phyloP scores from a whole-genome alignment of 2,797 vertebrate genomes.

The Tamandua tetradactyla region DNA sequence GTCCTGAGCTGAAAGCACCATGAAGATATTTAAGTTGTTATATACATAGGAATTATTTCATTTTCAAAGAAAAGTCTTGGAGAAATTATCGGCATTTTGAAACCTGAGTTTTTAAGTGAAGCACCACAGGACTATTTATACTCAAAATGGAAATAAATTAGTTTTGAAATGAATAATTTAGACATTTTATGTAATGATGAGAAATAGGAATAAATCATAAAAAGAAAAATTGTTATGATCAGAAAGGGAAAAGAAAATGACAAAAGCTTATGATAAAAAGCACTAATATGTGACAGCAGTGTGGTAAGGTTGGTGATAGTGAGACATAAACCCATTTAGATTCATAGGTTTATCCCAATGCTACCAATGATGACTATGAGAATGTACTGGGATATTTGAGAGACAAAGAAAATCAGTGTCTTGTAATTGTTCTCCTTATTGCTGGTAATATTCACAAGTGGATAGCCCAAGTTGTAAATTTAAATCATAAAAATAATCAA shows the following conservation, averaged over 20 bases:
- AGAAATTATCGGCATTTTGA: conserved; percentile 56
- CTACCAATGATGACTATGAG: not conserved
- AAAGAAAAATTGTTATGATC: conserved; percentile 15
- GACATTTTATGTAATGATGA: not conserved
- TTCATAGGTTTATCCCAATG: conserved; percentile 1
- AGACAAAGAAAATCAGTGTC: not conserved
- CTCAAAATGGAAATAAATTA: conserved; percentile 59
- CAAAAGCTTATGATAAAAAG: conserved; percentile 45
- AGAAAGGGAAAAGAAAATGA: conserved; percentile 44
- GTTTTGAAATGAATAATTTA: conserved; percentile 59
- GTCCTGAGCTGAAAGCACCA: conserved; percentile 74
- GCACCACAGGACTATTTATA: conserved; percentile 62
- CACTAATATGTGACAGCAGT: not conserved
- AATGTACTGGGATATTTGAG: conserved; percentile 19
- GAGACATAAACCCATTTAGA: not conserved
- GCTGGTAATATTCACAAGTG: not conserved
- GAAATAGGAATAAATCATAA: conserved; percentile 33
- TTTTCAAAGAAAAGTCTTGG: conserved; percentile 72
- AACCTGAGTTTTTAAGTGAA: conserved; percentile 70
- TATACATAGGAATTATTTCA: conserved; percentile 71
- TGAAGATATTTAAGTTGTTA: conserved; percentile 69
- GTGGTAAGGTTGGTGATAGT: not conserved
- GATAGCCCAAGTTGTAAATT: not conserved
- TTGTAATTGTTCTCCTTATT: not conserved
- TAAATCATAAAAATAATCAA: conserved; percentile 25